A percentile compares a stretch with the other conserved stretches of the same genome.
phyloP scores from a whole-genome alignment of 1,140 invertebrate species.

The Andrena cerasifolii region DNA sequence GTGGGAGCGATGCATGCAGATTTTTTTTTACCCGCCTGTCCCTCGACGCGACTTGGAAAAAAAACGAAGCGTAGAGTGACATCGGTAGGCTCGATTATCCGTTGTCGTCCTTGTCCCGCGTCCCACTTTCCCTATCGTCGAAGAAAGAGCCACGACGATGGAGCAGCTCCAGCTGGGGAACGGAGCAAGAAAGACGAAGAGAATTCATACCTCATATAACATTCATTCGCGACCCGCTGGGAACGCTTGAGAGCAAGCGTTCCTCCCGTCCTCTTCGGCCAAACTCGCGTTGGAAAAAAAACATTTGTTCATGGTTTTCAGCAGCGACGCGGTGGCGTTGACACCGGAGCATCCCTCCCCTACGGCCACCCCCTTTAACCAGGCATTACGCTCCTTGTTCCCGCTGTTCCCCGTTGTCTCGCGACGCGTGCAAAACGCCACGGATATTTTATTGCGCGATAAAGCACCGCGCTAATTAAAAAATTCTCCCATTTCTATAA shows the following conservation, averaged over 20 bases:
- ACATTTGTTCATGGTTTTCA: constrained; percentile 17
- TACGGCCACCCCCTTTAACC: background rate
- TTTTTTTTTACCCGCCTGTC: constrained; percentile 52
- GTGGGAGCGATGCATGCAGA: constrained; percentile 66
- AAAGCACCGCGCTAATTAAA: constrained; percentile 36
- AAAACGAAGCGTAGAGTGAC: constrained; percentile 9
- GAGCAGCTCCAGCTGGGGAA: background rate
- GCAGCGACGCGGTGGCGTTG: background rate
- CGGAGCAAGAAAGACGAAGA: background rate
- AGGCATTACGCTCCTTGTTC: background rate
- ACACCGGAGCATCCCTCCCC: background rate
- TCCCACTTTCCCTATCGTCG: background rate
- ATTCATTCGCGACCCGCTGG: constrained; percentile 59
- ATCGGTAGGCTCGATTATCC: constrained; percentile 44
- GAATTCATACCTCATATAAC: constrained; percentile 47
- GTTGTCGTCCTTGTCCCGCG: background rate
- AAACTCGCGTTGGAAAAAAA: constrained; percentile 46
- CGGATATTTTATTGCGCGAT: constrained; percentile 16
- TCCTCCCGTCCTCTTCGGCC: constrained; percentile 16
- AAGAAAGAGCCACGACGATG: background rate
- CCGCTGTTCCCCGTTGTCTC: background rate
- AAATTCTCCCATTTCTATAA: constrained; percentile 33
- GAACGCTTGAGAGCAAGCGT: constrained; percentile 40
- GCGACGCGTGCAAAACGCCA: background rate
- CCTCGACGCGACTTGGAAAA: constrained; percentile 9